phyloP scores from a whole-genome alignment of 1,140 invertebrate species.

The Anadara kagoshimensis region DNA sequence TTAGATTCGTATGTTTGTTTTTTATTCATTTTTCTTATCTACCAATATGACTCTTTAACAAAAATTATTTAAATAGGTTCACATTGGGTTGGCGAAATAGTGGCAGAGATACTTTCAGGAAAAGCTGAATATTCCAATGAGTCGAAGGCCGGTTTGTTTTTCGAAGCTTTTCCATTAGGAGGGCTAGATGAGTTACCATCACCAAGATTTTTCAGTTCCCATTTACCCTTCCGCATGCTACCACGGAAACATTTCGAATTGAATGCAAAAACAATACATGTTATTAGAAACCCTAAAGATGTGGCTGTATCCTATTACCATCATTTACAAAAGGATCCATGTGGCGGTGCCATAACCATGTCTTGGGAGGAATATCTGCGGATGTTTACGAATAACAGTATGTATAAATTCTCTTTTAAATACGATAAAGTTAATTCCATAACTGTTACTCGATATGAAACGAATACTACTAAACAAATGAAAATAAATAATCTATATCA shows the following conservation, averaged over 20 bases:
- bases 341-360: too few species aligned
- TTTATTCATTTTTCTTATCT: too few species aligned
- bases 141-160: conserved; percentile 38
- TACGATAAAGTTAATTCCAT: too few species aligned
- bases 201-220: conserved; percentile 45
- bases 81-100: conserved; percentile 51
- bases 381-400: too few species aligned
- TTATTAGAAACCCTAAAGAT: conserved; percentile 54
- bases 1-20: too few species aligned
- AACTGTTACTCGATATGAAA: too few species aligned
- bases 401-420: too few species aligned
- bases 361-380: too few species aligned
- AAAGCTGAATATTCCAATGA: conserved; percentile 18
- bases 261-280: conserved; percentile 41
- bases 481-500: too few species aligned
- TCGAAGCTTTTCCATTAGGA: conserved; percentile 29
- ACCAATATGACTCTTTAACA: too few species aligned
- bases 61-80: too few species aligned
- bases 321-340: conserved; percentile 7
- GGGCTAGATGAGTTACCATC: conserved; percentile 26
- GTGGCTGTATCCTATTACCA: conserved; percentile 56
- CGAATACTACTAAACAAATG: too few species aligned
- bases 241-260: conserved; percentile 30
- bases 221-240: conserved; percentile 26
- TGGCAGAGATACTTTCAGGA: conserved; percentile 30